phyloP scores from a whole-genome alignment of 2,888 invertebrate species.

The Plagodis pulveraria region DNA sequence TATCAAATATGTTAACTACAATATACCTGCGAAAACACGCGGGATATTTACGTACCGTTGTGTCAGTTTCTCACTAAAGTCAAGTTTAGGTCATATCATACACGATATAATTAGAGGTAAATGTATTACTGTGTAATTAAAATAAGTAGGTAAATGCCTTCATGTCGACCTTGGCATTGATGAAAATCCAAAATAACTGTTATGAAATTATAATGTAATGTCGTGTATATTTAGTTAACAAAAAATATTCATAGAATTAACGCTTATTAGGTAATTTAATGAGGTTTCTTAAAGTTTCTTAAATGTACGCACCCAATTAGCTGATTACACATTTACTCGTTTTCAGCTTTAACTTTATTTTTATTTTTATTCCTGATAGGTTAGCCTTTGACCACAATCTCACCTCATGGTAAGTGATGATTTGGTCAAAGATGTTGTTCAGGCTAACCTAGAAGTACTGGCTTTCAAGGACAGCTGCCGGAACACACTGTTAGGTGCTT shows the following conservation, averaged over 20 bases:
- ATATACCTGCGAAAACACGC: slow-evolving; percentile 12
- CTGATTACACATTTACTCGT: background rate
- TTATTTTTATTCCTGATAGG: too few relatives aligned
- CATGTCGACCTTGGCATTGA: slow-evolving; percentile 16
- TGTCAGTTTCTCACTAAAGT: slow-evolving; percentile 20
- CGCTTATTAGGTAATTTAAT: background rate
- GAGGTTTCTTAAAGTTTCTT: too few relatives aligned
- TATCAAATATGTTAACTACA: slow-evolving; percentile 19
- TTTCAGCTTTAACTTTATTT: too few relatives aligned
- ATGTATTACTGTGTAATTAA: slow-evolving; percentile 20
- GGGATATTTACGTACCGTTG: slow-evolving; percentile 14
- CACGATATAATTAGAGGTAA: slow-evolving; percentile 3
- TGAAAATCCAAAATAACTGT: slow-evolving; percentile 13
- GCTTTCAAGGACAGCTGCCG: too few relatives aligned
- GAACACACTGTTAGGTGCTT: too few relatives aligned
- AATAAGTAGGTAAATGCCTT: slow-evolving; percentile 16
- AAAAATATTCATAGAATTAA: slow-evolving; percentile 10
- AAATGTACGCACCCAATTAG: background rate
- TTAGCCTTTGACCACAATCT: too few relatives aligned
- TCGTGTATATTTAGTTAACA: background rate
- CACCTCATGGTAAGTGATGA: too few relatives aligned
- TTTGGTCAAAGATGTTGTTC: too few relatives aligned
- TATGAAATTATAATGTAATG: background rate
- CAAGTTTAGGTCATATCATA: slow-evolving; percentile 8
- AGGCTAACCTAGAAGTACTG: too few relatives aligned